phyloP scores from a whole-genome alignment of 2,797 vertebrate genomes.

The Rachycentron canadum region DNA sequence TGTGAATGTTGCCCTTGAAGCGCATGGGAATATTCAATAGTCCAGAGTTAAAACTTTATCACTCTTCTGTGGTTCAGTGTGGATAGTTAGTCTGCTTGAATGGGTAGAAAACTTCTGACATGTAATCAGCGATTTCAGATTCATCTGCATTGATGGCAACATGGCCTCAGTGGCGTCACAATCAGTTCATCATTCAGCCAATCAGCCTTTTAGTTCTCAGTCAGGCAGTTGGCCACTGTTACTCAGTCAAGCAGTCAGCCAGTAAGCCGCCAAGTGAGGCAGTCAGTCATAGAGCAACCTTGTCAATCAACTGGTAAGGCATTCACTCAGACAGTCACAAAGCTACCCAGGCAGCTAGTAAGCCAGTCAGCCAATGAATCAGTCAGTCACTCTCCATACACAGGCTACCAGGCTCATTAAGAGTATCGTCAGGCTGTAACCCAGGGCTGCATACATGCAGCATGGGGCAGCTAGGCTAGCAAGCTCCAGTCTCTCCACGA shows the following conservation, averaged over 20 bases:
- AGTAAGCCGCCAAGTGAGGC: conserved; percentile 24
- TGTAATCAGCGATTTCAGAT: neutral
- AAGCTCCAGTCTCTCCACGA: conserved; percentile 74
- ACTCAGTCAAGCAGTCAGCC: conserved; percentile 2
- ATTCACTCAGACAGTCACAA: conserved; percentile 37
- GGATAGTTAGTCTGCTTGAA: neutral
- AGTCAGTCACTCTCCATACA: conserved; percentile 85
- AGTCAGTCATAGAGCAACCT: neutral
- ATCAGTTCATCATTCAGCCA: neutral
- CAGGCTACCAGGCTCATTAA: conserved; percentile 97
- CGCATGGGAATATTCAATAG: neutral
- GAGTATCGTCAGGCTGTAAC: conserved; percentile 90
- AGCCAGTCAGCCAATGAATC: conserved; percentile 75
- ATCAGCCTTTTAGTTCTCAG: neutral
- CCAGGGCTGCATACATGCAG: conserved; percentile 80
- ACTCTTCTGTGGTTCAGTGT: neutral
- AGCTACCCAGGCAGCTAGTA: conserved; percentile 40
- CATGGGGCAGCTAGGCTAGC: conserved; percentile 84
- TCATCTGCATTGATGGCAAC: neutral
- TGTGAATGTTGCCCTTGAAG: too few relatives aligned
- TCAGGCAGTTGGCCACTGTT: neutral
- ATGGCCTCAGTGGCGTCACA: neutral
- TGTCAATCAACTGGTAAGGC: neutral
- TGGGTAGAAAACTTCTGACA: neutral
- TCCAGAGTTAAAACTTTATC: neutral